Percentiles rank a stretch among this genome's conserved stretches.
Evolutionary conservation across 2,797 vertebrate genomes (phyloP).

Genomic region (Hemibagrus guttatus): DNA sequence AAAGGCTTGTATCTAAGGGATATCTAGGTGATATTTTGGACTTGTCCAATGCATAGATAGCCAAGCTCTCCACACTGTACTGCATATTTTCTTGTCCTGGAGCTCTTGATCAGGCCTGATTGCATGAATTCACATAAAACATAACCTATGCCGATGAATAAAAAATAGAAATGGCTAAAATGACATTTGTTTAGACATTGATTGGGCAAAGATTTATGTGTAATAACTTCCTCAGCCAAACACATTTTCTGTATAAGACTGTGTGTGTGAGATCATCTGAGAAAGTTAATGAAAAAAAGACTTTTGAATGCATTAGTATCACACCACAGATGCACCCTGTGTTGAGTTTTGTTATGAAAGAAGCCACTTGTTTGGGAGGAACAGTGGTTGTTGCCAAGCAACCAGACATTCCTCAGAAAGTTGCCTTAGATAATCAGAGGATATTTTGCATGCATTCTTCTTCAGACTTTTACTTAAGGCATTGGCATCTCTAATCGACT

Average conservation of each 20-base stretch:
- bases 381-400: slow-evolving; percentile 69
- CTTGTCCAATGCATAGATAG: neutral
- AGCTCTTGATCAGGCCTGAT: neutral
- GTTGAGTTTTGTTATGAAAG: slow-evolving; percentile 73
- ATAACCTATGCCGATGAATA: neutral
- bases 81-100: neutral
- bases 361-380: slow-evolving; percentile 68
- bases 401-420: slow-evolving; percentile 70
- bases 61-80: neutral
- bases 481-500: slow-evolving; percentile 62
- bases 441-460: slow-evolving; percentile 33
- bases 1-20: neutral
- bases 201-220: neutral
- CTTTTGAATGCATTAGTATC: slow-evolving; percentile 17
- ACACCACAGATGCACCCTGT: slow-evolving; percentile 62
- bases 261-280: slow-evolving; percentile 13
- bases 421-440: slow-evolving; percentile 68
- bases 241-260: neutral
- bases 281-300: slow-evolving; percentile 29
- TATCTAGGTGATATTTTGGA: neutral
- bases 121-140: neutral
- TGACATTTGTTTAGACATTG: neutral
- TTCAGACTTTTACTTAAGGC: neutral
- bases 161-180: neutral
- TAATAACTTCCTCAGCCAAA: slow-evolving; percentile 1